phyloP scores from a whole-genome alignment of 2,888 invertebrate genomes.

The Limnephilus auricula region DNA sequence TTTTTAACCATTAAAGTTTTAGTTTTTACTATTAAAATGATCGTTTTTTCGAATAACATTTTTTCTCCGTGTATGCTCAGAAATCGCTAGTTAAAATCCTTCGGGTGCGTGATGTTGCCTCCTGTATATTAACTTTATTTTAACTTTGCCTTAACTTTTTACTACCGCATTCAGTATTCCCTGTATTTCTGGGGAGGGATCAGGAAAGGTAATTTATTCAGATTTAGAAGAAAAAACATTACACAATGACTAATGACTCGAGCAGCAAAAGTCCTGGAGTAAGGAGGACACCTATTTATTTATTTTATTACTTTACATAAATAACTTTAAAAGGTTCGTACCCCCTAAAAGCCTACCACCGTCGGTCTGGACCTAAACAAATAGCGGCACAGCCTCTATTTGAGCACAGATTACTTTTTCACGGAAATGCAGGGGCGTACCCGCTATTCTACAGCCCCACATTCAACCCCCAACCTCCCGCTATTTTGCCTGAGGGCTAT shows the following conservation, averaged over 20 bases:
- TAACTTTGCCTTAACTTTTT: too few relatives aligned
- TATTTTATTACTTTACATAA: slow-evolving; percentile 2
- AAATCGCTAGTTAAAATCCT: too few relatives aligned
- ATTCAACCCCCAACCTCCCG: not conserved
- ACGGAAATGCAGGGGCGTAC: slow-evolving; percentile 20
- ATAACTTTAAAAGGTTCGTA: not conserved
- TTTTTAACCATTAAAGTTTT: too few relatives aligned
- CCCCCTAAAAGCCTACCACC: not conserved
- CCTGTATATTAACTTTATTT: too few relatives aligned
- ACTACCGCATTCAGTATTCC: too few relatives aligned
- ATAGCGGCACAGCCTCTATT: slow-evolving; percentile 15
- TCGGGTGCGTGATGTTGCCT: too few relatives aligned
- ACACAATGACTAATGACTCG: not conserved
- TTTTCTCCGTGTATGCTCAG: too few relatives aligned
- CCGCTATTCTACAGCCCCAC: not conserved
- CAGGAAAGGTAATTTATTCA: not conserved
- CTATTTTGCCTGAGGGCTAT: not conserved
- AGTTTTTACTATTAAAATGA: too few relatives aligned
- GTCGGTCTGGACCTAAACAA: slow-evolving; percentile 16
- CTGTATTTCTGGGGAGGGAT: not conserved
- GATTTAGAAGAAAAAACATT: not conserved
- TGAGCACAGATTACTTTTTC: slow-evolving; percentile 34
- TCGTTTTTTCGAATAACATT: too few relatives aligned
- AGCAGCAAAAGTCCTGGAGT: not conserved
- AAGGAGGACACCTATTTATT: not conserved